Evolutionary conservation across 2,113 vertebrate species (phyloP), one percentile per base, ranked within the genome.

Genomic region (Aptenodytes patagonicus): DNA sequence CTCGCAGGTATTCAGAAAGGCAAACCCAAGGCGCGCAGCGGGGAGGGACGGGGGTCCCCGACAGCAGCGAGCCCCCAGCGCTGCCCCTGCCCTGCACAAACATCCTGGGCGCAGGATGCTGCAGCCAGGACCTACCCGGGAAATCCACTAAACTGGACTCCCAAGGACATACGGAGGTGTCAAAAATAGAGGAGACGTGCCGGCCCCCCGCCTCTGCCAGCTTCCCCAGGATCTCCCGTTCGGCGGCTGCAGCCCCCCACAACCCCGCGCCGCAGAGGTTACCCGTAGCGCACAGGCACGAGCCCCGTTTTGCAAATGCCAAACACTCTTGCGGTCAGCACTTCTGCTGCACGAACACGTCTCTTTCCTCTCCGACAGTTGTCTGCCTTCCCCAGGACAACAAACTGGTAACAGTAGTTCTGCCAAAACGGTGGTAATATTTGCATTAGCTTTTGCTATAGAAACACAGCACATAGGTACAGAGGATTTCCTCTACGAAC

Each of bases 131-230:
- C 68, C 57, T 8, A 6, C 29, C 14, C 3, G 0, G 54, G 8
- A 32, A 86, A 19, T 1, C 4, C 69, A 3, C 4, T 0, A 1
- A 13, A 0, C 22, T 2, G 0, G 15, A 10, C 6, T 6, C 2
- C 7, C 40, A 1, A 2, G 42, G 65, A 6, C 6, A 26, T 0
- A 0, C 0, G 18, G 31, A 5, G n/a, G 29, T 1, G 32, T 3
- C 66, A 13, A 1, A 1, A 10, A 0, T 0, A 8, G 32, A 11
- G 57, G 71, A 21, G 81, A 13, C 19, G 1, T 0, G 3, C 31
- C 3, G 5, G 25, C 44, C 42, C 40, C 51, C 66, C 11, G 8
- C 19, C 58, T 9, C 20, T 31, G 42, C 19, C n/a, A 2, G 0
- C 0, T 2, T 4, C 17, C n/a, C 57, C 1, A 1, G 10, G 57